Evolutionary conservation across 2,888 invertebrate species (phyloP).

Genomic region (Meteorus colon): DNA sequence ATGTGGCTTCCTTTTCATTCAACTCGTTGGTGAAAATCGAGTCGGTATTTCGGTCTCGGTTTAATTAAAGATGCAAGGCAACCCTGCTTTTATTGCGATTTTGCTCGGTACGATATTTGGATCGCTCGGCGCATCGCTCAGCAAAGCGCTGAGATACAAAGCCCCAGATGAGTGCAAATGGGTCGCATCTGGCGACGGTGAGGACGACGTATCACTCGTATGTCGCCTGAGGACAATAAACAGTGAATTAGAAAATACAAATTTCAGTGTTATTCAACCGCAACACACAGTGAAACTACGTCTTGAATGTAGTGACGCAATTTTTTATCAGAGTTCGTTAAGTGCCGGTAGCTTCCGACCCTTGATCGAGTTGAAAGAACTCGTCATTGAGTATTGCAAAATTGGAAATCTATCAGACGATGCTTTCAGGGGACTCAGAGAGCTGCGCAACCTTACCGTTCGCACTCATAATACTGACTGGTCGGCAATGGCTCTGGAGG

Average conservation of each 20-base stretch:
- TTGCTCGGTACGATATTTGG: slow-evolving; percentile 78
- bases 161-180: slow-evolving; percentile 89
- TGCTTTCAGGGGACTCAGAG: slow-evolving; percentile 86
- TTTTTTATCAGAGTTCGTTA: slow-evolving; percentile 87
- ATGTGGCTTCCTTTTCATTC: slow-evolving; percentile 13
- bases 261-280: slow-evolving; percentile 88
- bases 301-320: slow-evolving; percentile 86
- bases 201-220: slow-evolving; percentile 81
- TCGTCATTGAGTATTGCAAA: slow-evolving; percentile 88
- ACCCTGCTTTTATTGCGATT: slow-evolving; percentile 77
- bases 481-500: slow-evolving; percentile 86
- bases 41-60: slow-evolving; percentile 30
- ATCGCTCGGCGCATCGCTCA: slow-evolving; percentile 77
- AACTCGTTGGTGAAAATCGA: slow-evolving; percentile 47
- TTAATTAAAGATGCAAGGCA: slow-evolving; percentile 71
- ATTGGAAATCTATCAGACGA: slow-evolving; percentile 87
- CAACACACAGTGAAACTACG: slow-evolving; percentile 85
- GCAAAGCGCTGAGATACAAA: slow-evolving; percentile 81
- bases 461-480: slow-evolving; percentile 89
- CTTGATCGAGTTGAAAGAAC: slow-evolving; percentile 83
- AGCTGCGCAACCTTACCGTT: slow-evolving; percentile 85
- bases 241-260: slow-evolving; percentile 87
- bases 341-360: slow-evolving; percentile 86
- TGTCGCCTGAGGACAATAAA: slow-evolving; percentile 85
- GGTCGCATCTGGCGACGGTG: slow-evolving; percentile 81